phyloP scores from a whole-genome alignment of 2,113 vertebrate genomes.

The Piliocolobus tephrosceles region DNA sequence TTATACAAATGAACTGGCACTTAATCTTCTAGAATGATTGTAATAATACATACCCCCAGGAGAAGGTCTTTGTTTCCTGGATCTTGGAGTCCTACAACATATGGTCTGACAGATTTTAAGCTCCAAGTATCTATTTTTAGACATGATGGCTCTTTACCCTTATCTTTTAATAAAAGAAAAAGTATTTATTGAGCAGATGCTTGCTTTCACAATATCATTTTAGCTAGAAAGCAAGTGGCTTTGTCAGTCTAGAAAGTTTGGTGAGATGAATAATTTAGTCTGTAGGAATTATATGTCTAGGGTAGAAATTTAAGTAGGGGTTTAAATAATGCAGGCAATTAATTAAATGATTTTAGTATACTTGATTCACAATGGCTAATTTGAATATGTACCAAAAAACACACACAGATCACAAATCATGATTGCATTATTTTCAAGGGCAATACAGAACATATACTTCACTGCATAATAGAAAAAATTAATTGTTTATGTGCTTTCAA shows the following conservation, averaged over 20 bases:
- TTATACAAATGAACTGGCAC: constrained; percentile 27
- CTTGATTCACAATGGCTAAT: constrained; percentile 60
- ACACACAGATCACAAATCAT: constrained; percentile 50
- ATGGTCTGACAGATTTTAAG: constrained; percentile 92
- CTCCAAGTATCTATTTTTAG: constrained; percentile 89
- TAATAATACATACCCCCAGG: constrained; percentile 79
- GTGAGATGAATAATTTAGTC: constrained; percentile 92
- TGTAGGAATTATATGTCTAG: constrained; percentile 84
- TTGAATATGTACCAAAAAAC: constrained; percentile 64
- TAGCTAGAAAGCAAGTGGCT: constrained; percentile 71
- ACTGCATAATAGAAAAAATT: constrained; percentile 40
- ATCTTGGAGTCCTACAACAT: constrained; percentile 85
- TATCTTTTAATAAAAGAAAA: constrained; percentile 70
- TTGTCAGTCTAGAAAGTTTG: constrained; percentile 82
- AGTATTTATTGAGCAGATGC: constrained; percentile 61
- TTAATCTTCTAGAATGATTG: background rate
- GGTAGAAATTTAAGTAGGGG: constrained; percentile 86
- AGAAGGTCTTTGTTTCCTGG: constrained; percentile 83
- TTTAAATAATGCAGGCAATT: constrained; percentile 76
- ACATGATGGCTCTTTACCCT: constrained; percentile 82
- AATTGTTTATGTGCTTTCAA: constrained; percentile 26
- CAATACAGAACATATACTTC: background rate
- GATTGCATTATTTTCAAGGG: background rate
- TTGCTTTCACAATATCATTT: constrained; percentile 56
- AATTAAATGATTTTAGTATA: constrained; percentile 71